phyloP scores from a whole-genome alignment of 2,797 vertebrate species.

The Molossus molossus region DNA sequence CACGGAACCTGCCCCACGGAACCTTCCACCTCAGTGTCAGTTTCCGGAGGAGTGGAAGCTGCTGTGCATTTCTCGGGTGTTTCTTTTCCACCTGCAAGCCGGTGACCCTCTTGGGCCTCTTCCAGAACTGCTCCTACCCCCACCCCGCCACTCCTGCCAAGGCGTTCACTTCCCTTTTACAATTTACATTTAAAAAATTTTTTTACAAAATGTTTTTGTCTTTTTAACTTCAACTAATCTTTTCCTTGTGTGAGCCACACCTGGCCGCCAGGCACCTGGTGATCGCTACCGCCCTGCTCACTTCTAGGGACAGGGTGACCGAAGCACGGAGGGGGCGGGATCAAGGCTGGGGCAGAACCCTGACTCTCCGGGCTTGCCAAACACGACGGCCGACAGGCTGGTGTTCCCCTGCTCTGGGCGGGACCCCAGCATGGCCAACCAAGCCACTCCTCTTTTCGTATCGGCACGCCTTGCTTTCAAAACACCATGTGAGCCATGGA shows the following conservation, averaged over 20 bases:
- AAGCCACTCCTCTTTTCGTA: not conserved
- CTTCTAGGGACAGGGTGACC: too few relatives aligned
- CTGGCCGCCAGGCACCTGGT: not conserved
- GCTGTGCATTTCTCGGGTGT: accelerated
- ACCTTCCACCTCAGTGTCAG: not conserved
- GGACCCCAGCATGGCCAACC: not conserved
- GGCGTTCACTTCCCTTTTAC: not conserved
- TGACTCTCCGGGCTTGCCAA: not conserved
- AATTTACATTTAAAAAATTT: not conserved
- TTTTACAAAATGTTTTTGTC: not conserved
- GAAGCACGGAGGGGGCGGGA: too few relatives aligned
- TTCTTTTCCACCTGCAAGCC: not conserved
- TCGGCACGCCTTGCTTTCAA: not conserved
- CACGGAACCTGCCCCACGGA: not conserved
- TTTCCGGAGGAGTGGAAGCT: too few relatives aligned
- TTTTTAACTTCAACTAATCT: not conserved
- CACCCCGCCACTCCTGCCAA: not conserved
- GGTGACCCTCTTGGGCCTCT: not conserved
- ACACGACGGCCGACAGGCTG: not conserved
- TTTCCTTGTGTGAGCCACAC: not conserved
- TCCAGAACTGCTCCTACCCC: not conserved
- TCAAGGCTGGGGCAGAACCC: too few relatives aligned
- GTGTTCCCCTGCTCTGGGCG: not conserved
- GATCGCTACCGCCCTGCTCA: not conserved
- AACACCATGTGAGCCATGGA: not conserved